Evolutionary conservation across 2,797 vertebrate genomes (phyloP), one percentile per base, ranked within the genome.

Genomic region (Apogon hyalosoma): DNA sequence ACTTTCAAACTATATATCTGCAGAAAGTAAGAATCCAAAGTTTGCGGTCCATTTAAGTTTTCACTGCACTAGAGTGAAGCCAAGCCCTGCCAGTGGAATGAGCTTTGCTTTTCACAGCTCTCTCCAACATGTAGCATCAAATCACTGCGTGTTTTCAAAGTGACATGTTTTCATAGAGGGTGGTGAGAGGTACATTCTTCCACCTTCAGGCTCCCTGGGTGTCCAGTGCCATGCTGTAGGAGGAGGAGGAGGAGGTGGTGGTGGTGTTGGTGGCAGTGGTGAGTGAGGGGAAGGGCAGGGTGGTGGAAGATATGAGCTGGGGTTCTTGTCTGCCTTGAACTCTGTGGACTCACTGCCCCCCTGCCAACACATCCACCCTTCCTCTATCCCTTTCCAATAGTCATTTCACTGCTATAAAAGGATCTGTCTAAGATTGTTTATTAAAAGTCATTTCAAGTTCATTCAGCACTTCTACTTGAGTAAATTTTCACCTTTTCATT

Each of bases 161-260:
- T 81, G 79, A 79, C 80, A 72, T 82, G 84, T 82, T 90, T 88
- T 86, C 73, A 76, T 51, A 77, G 77, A 80, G 76, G 77, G 60
- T 2, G 31, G 68, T 15, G 42, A 77, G 62, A 69, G 66, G 50
- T 38, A 14, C 77, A 86, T 85, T 89, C 79, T 65, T 88, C 70
- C 50, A 63, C 28, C 73, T 73, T 69, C 19, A 10, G 43, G 54
- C 63, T 68, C 24, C 33, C 57, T 16, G 51, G 48, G 31, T 47
- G 48, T 28, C n/a, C 38, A 40, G 11, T 72, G 71, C 70, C 70
- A 53, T 57, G 40, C 40, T 39, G 56, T 18, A 15, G 14, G 41
- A 13, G 52, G 31, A 10, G 54, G 42, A 38, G 48, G 40, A 45
- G 14, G 41, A 13, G 52, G 31, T 11, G 54, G 42, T 38, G 48